phyloP scores from a whole-genome alignment of 2,888 invertebrate genomes.

The Deilephila elpenor region DNA sequence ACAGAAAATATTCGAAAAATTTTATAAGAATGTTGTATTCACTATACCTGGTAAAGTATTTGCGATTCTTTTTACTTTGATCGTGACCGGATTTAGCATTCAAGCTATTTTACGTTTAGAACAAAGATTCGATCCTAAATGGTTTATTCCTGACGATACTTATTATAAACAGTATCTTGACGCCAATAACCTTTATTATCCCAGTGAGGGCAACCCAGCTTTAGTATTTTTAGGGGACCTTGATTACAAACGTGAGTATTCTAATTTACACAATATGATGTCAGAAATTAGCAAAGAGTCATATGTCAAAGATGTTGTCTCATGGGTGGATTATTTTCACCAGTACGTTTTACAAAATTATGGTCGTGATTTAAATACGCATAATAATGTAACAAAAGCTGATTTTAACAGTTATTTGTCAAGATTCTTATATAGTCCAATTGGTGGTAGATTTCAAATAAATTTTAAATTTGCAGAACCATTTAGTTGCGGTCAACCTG shows the following conservation, averaged over 20 bases:
- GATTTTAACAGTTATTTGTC: conserved; percentile 87
- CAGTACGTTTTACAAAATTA: conserved; percentile 85
- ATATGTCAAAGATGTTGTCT: conserved; percentile 82
- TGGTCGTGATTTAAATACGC: conserved; percentile 78
- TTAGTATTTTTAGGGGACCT: conserved; percentile 87
- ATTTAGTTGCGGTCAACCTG: conserved; percentile 86
- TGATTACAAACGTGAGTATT: conserved; percentile 86
- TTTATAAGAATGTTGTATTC: conserved; percentile 88
- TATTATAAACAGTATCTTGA: conserved; percentile 86
- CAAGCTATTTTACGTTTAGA: conserved; percentile 86
- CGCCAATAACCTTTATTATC: conserved; percentile 85
- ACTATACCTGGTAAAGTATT: conserved; percentile 87
- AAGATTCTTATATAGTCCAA: conserved; percentile 88
- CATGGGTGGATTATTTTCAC: conserved; percentile 88
- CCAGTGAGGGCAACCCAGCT: conserved; percentile 86
- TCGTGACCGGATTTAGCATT: conserved; percentile 86
- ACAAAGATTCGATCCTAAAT: conserved; percentile 91
- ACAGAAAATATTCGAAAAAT: conserved; percentile 82
- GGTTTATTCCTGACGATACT: conserved; percentile 90
- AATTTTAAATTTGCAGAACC: conserved; percentile 87
- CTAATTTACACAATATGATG: conserved; percentile 82
- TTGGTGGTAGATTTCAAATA: conserved; percentile 87
- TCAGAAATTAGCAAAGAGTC: conserved; percentile 79
- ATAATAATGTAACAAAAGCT: conserved; percentile 72
- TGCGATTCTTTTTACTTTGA: conserved; percentile 85